Base-by-base conservation (phyloP, 2,113 vertebrate genomes). In the Ptyas mucosa region DNA sequence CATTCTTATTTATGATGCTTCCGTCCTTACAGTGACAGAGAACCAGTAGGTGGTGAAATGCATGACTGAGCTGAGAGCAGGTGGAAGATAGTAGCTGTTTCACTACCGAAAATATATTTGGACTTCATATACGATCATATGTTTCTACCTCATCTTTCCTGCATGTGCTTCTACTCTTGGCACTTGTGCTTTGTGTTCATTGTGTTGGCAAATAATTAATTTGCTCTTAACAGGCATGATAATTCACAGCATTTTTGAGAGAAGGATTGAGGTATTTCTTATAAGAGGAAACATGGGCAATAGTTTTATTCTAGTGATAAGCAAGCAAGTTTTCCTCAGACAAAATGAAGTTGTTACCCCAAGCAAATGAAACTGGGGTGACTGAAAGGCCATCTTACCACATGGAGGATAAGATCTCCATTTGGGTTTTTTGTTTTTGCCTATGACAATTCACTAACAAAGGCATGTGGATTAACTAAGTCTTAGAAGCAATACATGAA, bases 121-220 rank as follows among this genome's bases (percentile, higher is more conserved):
- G 14, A 54, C 34, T 29, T 34, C 89, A 51, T 46, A 54, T 29
- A 24, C n/a, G 14, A 15, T 85, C 81, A 64, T 87, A 90, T 89
- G 39, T 92, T 91, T 93, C 75, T 93, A 87, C 43, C 94, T 51
- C 20, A 53, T 64, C 55, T 94, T 93, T 94, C 58, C 89, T 91
- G 64, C 90, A 69, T 90, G 53, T 12, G 6, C 10, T 46, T 64
- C 52, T 69, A 81, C 39, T 57, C 87, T 52, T 20, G 43, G 49
- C 52, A 89, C 64, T 53, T 85, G 87, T 57, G 34, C 39, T 23
- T 81, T 85, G 23, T 89, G 51, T 46, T 92, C 51, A 88, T 46
- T 69, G 49, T 5, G 23, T 51, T 39, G 39, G 34, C 39, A 75
- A 92, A 87, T 55, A n/a, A 92, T 81, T 92, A 75, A 55, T 57